Evolutionary conservation across 2,113 vertebrate species (phyloP).

Genomic region (Indri indri): DNA sequence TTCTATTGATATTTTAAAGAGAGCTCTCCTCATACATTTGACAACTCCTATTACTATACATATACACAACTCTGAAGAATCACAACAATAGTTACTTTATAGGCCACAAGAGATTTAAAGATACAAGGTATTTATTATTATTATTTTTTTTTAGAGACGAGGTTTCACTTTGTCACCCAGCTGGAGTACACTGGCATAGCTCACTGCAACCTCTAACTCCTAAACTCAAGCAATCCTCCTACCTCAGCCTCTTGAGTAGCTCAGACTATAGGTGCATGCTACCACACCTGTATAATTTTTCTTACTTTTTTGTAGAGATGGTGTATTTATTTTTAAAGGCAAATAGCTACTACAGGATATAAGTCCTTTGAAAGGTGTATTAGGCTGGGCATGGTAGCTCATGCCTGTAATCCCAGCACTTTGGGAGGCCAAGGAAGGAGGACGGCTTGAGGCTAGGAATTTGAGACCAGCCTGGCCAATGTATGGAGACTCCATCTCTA

Average conservation of each 20-base stretch:
- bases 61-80: background rate
- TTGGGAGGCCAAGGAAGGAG: no score
- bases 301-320: background rate
- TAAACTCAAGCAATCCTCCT: no score
- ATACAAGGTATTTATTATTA: background rate
- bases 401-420: no score
- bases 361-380: constrained; percentile 1
- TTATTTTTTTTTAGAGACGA: background rate
- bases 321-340: background rate
- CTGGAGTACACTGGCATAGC: no score
- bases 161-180: no score
- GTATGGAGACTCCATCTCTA: no score
- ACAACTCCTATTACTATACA: background rate
- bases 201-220: no score
- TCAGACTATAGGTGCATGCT: no score
- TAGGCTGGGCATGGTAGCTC: background rate
- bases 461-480: no score
- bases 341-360: background rate
- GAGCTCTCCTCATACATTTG: background rate
- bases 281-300: no score
- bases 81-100: background rate
- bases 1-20: constrained; percentile 45
- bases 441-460: no score
- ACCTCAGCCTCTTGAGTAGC: no score
- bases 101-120: constrained; percentile 32